Base-by-base conservation (phyloP, 1,140 invertebrate genomes). In the Himalopsyche phryganea region DNA sequence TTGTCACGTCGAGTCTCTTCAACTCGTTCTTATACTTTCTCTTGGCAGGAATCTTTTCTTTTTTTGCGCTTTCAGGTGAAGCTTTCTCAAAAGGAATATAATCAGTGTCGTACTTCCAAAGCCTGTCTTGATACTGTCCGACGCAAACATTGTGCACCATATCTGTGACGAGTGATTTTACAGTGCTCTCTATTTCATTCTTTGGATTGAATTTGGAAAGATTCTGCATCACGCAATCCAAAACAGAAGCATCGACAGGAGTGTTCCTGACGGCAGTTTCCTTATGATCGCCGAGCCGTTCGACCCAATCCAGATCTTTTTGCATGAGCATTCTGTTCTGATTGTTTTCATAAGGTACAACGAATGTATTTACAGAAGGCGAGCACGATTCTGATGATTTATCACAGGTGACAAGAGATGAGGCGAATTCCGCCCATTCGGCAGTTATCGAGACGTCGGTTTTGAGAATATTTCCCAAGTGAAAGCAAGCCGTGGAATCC, bases 1-100 rank as follows among this genome's bases (percentile, higher is more conserved):
- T 65, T 61, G 73, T 73, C 17, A 72, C 71, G 60, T 69, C 72
- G 14, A 77, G 60, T 52, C 72, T 56, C 46, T 66, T 61, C 20
- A 76, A 52, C 68, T 76, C 75, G 11, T 41, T 48, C 10, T 13
- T 35, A 20, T 54, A 60, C 15, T 60, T 65, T 65, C 33, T 66
- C 65, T 66, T 70, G 58, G 14, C 40, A 17, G 6, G 18, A 44
- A 59, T 61, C 63, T 59, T 60, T 32, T 6, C 42, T 33, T 66
- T 65, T 61, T 58, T 53, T 45, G 10, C n/a, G 7, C 49, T 48
- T 54, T 65, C 40, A 14, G 41, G 0, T 10, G 48, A 38, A 56
- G 35, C 47, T 48, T 61, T n/a, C 50, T 66, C 36, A 15, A 58
- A 38, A 13, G 15, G 18, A 17, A 56, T 50, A 52, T 47, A 65